Percentiles rank a stretch among this genome's conserved stretches.
These are phyloP conservation scores for Sebastes hubbsi DNA, from an alignment of 2,797 vertebrate genomes.

Conservation along the genomic window DNA sequence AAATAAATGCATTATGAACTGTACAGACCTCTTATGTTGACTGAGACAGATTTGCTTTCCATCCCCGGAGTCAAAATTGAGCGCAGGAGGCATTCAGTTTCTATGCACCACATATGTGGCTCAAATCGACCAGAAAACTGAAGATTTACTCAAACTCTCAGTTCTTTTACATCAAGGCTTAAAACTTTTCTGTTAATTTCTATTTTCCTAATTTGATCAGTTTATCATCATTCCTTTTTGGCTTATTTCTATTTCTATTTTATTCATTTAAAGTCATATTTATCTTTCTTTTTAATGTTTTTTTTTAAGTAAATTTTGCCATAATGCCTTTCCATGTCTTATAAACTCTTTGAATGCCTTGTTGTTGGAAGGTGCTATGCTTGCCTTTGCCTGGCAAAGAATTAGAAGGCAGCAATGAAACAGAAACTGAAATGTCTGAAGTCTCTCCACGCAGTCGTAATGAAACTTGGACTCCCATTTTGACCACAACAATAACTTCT, in stretches of 20 bases:
- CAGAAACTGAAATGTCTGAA: background rate
- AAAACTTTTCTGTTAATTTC: background rate
- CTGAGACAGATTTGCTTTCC: background rate
- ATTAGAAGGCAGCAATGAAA: background rate
- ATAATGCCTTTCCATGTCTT: background rate
- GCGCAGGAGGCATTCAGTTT: background rate
- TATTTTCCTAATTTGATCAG: background rate
- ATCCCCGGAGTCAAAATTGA: background rate
- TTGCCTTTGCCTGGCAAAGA: background rate
- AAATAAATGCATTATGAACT: background rate
- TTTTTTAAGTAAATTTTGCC: background rate
- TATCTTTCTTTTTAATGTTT: background rate
- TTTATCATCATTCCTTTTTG: background rate
- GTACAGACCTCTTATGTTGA: background rate
- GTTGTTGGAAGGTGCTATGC: background rate
- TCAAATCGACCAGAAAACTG: background rate
- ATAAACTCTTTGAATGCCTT: background rate
- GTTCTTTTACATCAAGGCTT: background rate
- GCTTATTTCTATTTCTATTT: background rate
- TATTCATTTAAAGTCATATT: background rate
- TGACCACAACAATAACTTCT: constrained; percentile 28
- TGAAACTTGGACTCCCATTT: constrained; percentile 29
- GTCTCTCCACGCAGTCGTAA: background rate
- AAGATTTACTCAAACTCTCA: background rate
- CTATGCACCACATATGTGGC: background rate